These are phyloP conservation scores for Paratrypauchen microcephalus DNA, from an alignment of 2,797 vertebrate species.

Conservation along the genomic window DNA sequence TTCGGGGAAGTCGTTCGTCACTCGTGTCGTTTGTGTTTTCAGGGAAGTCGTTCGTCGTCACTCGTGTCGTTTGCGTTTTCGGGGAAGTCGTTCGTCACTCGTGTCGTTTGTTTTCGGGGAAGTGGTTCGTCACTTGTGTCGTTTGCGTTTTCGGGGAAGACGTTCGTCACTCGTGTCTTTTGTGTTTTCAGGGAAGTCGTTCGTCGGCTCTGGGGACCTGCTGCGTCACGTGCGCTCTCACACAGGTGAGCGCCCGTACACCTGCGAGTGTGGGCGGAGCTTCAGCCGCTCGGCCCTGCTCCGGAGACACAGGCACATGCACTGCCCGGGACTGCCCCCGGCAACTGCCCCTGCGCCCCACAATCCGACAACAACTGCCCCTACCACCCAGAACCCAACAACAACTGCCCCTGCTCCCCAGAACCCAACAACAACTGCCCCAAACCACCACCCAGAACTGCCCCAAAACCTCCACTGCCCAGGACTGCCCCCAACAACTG, in stretches of 20 bases:
- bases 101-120: conserved; percentile 71
- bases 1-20: conserved; percentile 88
- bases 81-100: conserved; percentile 89
- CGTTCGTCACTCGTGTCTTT: conserved; percentile 64
- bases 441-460: background rate
- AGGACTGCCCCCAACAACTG: conserved; percentile 33
- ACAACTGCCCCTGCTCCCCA: conserved; percentile 38
- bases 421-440: conserved; percentile 68
- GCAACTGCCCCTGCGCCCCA: conserved; percentile 17
- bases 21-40: background rate
- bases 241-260: conserved; percentile 93
- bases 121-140: conserved; percentile 79
- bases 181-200: conserved; percentile 83
- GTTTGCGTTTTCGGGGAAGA: conserved; percentile 77
- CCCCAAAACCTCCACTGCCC: conserved; percentile 79
- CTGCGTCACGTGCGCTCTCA: conserved; percentile 91
- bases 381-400: no score
- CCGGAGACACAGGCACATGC: conserved; percentile 84
- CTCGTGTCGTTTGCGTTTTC: background rate
- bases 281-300: conserved; percentile 93
- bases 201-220: conserved; percentile 92
- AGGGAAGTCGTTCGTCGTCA: conserved; percentile 93
- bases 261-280: conserved; percentile 88
- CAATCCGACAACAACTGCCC: no score
- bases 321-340: conserved; percentile 80